Conservation (phyloP, 2,888 invertebrate genomes). For the Osmoderma eremita region DNA sequence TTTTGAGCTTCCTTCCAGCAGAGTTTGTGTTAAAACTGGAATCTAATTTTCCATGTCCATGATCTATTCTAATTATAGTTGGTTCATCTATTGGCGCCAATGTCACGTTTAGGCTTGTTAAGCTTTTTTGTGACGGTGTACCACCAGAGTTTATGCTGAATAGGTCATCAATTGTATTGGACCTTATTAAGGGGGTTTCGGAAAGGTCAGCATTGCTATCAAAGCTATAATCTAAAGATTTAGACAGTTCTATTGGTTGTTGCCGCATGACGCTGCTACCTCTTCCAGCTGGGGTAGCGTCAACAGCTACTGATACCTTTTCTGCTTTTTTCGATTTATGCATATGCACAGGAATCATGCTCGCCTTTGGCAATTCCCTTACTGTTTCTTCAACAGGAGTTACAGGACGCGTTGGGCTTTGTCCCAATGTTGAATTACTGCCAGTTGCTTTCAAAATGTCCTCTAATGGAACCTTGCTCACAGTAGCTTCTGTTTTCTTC, state of each 20-base stretch:
- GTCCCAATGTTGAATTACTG: conserved; percentile 56
- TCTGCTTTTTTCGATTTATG: conserved; percentile 64
- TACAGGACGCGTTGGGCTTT: conserved; percentile 60
- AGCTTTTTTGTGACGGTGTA: conserved; percentile 55
- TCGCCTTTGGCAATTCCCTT: conserved; percentile 38
- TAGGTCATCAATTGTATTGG: conserved; percentile 65
- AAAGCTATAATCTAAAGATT: conserved; percentile 67
- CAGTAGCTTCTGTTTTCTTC: conserved; percentile 33
- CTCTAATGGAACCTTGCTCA: conserved; percentile 19
- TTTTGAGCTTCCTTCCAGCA: conserved; percentile 56
- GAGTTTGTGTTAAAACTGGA: conserved; percentile 57
- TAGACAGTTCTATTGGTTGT: conserved; percentile 79
- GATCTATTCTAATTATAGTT: conserved; percentile 67
- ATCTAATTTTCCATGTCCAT: conserved; percentile 76
- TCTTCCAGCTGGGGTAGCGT: conserved; percentile 80
- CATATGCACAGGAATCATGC: conserved; percentile 30
- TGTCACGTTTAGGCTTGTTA: conserved; percentile 59
- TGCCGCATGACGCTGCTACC: conserved; percentile 79
- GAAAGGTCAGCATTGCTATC: conserved; percentile 43
- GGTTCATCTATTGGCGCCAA: conserved; percentile 48
- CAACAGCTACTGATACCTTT: conserved; percentile 81
- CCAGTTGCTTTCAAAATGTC: conserved; percentile 44
- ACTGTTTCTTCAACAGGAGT: conserved; percentile 53
- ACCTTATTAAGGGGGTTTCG: conserved; percentile 59
- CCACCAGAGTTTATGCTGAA: conserved; percentile 49